Base-by-base conservation (phyloP, 2,797 vertebrate genomes). In the Ctenosaura bakeri region DNA sequence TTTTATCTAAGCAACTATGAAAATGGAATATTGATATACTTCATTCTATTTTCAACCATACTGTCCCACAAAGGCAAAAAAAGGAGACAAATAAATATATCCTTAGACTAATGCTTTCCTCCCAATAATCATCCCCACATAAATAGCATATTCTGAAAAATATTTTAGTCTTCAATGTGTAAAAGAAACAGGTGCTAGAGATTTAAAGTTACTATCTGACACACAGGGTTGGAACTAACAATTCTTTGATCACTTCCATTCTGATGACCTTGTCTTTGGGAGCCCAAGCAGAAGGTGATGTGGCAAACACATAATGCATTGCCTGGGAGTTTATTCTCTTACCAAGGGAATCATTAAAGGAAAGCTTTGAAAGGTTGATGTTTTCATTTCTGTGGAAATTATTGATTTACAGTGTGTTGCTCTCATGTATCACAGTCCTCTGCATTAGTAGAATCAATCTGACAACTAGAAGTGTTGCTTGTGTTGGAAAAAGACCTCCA, bases 201-300 rank as follows among this genome's bases (percentile, higher is more conserved):
- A 93, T 91, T 91, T 93, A 87, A 87, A 90, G 52, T 77, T 82
- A 8, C 66, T 93, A n/a, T 5, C 0, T 69, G 24, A 83, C 71
- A 83, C 32, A 84, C 56, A 77, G 56, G 6, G 18, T 83, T 52
- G n/a, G 62, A 69, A 18, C 62, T 6, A 26, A n/a, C 52, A 32
- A 13, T 83, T 38, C 71, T 89, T 77, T 84, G 71, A 84, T 84
- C 71, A 13, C 1, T 89, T 18, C 81, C 87, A 82, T 90, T 91
- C 91, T 88, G 78, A 6, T 93, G 91, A 74, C 24, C 71, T 92
- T 92, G 62, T 3, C 32, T 88, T 89, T 42, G 93, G 93, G 94
- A 87, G n/a, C 26, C 82, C 76, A 76, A 46, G 80, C 35, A 56
- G 50, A 87, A 83, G 80, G 64, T 54, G 73, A 83, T 16, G 59